phyloP scores from a whole-genome alignment of 2,888 invertebrate genomes.

The Amiota communis region DNA sequence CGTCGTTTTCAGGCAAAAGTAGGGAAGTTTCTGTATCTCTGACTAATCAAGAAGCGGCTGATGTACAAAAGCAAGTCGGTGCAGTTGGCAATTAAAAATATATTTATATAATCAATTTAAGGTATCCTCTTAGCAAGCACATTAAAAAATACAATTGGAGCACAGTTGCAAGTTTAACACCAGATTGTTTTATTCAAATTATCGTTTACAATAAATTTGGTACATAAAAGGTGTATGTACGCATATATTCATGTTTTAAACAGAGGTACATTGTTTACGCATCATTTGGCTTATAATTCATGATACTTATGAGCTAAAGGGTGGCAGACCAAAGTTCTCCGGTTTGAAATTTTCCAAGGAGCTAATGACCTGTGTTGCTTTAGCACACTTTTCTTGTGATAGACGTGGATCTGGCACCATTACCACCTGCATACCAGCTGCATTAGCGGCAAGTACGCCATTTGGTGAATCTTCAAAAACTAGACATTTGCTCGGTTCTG shows the following conservation, averaged over 20 bases:
- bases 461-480: slow-evolving; percentile 95
- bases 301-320: slow-evolving; percentile 72
- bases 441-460: slow-evolving; percentile 85
- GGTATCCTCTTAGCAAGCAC: no score
- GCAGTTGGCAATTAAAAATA: slow-evolving; percentile 69
- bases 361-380: slow-evolving; percentile 82
- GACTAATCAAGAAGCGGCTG: slow-evolving; percentile 80
- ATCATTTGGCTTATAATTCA: slow-evolving; percentile 9
- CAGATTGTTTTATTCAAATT: background rate
- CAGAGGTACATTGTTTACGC: slow-evolving; percentile 31
- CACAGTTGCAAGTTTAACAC: background rate
- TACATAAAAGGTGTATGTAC: background rate
- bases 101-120: no score
- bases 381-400: slow-evolving; percentile 73
- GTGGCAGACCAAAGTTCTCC: slow-evolving; percentile 88
- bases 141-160: no score
- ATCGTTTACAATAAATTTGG: background rate
- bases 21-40: slow-evolving; percentile 82
- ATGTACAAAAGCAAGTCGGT: slow-evolving; percentile 80
- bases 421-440: slow-evolving; percentile 89
- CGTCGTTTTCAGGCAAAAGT: slow-evolving; percentile 80
- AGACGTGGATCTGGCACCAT: slow-evolving; percentile 84
- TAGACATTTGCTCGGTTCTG: slow-evolving; percentile 78
- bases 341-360: slow-evolving; percentile 86
- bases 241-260: slow-evolving; percentile 21